Conservation (phyloP, 2,113 vertebrate genomes). For the Gymnogyps californianus region DNA sequence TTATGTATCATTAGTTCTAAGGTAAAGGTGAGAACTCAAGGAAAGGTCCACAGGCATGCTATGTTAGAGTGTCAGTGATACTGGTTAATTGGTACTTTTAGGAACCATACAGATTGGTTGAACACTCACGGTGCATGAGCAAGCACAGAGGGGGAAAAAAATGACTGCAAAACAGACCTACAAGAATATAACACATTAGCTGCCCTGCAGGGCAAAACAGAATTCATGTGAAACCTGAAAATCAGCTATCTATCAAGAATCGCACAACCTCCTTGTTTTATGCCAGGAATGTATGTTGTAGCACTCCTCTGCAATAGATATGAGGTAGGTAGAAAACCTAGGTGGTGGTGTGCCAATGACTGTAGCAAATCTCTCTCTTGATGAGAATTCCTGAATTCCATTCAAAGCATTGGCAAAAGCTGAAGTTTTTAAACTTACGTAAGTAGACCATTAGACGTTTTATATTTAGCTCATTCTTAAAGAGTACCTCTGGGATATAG, state of each 20-base stretch:
- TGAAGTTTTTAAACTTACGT: neutral
- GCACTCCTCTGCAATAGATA: neutral
- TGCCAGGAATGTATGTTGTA: neutral
- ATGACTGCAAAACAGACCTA: neutral
- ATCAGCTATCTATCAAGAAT: neutral
- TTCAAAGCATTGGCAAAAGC: neutral
- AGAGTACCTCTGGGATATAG: neutral
- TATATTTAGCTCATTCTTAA: neutral
- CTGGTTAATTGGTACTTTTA: neutral
- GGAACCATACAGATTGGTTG: neutral
- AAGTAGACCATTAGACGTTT: neutral
- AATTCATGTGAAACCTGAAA: neutral
- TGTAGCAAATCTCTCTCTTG: neutral
- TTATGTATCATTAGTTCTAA: neutral
- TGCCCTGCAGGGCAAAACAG: neutral
- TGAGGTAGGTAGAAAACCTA: neutral
- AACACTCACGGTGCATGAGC: rapidly evolving
- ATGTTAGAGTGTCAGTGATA: neutral
- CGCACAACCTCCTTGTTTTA: neutral
- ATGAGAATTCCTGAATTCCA: neutral
- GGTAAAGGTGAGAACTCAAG: neutral
- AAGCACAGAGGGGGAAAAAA: rapidly evolving
- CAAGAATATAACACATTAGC: neutral
- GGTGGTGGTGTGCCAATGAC: neutral
- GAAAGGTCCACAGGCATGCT: neutral